phyloP scores from a whole-genome alignment of 2,113 vertebrate species.

The Emydocephalus ijimae region DNA sequence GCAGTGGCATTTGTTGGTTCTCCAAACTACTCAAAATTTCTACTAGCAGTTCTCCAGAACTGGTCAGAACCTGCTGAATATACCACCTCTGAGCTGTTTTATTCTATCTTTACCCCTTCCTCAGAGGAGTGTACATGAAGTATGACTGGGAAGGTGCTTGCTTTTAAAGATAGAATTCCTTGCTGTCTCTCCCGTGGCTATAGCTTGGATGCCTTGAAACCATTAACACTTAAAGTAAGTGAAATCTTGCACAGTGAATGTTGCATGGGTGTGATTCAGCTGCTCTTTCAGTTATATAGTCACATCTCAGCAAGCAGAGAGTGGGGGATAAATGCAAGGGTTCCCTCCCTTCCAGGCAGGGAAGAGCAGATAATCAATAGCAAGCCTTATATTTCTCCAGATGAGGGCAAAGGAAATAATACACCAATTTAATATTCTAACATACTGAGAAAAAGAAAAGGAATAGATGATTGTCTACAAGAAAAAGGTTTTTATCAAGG shows the following conservation, averaged over 20 bases:
- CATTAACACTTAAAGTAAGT: background rate
- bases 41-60: no score
- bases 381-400: background rate
- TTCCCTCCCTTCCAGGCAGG: background rate
- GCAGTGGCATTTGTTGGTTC: no score
- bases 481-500: background rate
- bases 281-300: background rate
- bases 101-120: no score
- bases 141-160: background rate
- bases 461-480: background rate
- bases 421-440: background rate
- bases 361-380: constrained; percentile 18
- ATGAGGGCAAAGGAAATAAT: background rate
- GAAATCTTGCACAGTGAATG: background rate
- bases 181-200: background rate
- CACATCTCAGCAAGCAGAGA: constrained; percentile 15
- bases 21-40: no score
- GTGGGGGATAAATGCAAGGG: constrained; percentile 6
- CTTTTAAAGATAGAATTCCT: background rate
- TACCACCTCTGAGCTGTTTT: no score
- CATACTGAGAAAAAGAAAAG: background rate
- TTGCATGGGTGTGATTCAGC: background rate
- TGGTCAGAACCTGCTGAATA: no score
- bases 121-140: background rate
- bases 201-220: background rate